These are phyloP conservation scores for Drosophila koepferae DNA, from an alignment of 2,888 invertebrate species.

Conservation along the genomic window DNA sequence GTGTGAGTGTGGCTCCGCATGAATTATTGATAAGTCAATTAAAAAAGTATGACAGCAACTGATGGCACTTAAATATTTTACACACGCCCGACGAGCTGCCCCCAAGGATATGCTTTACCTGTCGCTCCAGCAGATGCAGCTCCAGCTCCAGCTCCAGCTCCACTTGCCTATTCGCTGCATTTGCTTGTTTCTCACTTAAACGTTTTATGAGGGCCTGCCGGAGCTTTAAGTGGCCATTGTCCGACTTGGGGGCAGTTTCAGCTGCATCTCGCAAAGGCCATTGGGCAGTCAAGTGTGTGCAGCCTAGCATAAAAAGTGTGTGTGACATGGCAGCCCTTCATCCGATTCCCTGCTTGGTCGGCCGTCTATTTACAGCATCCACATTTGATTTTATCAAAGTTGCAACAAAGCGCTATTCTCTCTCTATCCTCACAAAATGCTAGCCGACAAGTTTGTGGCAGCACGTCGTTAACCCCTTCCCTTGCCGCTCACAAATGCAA, in stretches of 20 bases:
- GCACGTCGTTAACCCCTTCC: slow-evolving; percentile 34
- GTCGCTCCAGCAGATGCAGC: neutral
- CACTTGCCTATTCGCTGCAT: neutral
- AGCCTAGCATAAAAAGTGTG: slow-evolving; percentile 65
- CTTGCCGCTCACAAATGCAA: slow-evolving; percentile 32
- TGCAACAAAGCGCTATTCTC: slow-evolving; percentile 40
- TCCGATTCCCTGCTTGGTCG: neutral
- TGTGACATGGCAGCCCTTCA: slow-evolving; percentile 16
- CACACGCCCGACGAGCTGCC: slow-evolving; percentile 20
- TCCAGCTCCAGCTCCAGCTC: neutral
- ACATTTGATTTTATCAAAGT: slow-evolving; percentile 61
- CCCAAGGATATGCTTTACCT: slow-evolving; percentile 31
- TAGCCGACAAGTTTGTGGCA: slow-evolving; percentile 59
- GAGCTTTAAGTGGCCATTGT: slow-evolving; percentile 47
- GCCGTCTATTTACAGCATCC: slow-evolving; percentile 36
- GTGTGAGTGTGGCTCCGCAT: slow-evolving; percentile 53
- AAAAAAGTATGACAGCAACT: slow-evolving; percentile 79
- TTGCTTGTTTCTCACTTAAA: slow-evolving; percentile 44
- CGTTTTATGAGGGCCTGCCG: slow-evolving; percentile 45
- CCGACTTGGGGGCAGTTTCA: slow-evolving; percentile 8
- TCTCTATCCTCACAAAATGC: slow-evolving; percentile 22
- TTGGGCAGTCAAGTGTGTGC: slow-evolving; percentile 76
- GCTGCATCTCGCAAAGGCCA: slow-evolving; percentile 49
- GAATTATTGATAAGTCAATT: slow-evolving; percentile 84
- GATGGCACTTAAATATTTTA: slow-evolving; percentile 80